A percentile compares a stretch with the other conserved stretches of the same genome.
Conservation (phyloP, 2,888 invertebrate genomes). For the Apamea sordens region DNA sequence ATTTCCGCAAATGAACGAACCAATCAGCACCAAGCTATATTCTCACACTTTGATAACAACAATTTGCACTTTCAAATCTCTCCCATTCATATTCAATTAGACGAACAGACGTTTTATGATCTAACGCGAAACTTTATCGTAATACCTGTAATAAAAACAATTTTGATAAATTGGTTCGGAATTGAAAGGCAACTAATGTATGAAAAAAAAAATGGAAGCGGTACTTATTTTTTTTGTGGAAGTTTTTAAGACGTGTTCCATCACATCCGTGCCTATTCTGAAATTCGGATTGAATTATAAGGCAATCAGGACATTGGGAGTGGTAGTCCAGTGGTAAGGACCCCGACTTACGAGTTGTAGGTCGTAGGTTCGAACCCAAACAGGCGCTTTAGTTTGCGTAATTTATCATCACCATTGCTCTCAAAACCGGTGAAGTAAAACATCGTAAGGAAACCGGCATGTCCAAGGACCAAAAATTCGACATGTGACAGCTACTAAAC, state of each 20-base stretch:
- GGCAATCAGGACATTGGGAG: neutral
- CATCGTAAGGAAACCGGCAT: too few relatives aligned
- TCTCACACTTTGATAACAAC: conserved; percentile 47
- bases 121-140: conserved; percentile 38
- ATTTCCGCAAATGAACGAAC: conserved; percentile 36
- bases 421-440: too few relatives aligned
- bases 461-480: too few relatives aligned
- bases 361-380: too few relatives aligned
- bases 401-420: too few relatives aligned
- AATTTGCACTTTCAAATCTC: conserved; percentile 56
- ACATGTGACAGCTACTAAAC: too few relatives aligned
- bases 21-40: conserved; percentile 13
- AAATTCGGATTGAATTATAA: neutral
- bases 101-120: conserved; percentile 41
- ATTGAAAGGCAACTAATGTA: neutral
- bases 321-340: too few relatives aligned
- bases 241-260: neutral
- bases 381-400: too few relatives aligned
- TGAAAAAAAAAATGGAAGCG: neutral
- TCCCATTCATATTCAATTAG: conserved; percentile 52
- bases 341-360: too few relatives aligned
- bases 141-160: conserved; percentile 53
- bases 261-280: too few relatives aligned
- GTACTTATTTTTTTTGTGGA: neutral
- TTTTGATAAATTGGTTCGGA: conserved; percentile 47